These are phyloP conservation scores for Frieseomelitta varia DNA, from an alignment of 1,140 invertebrate species.

Conservation along the genomic window DNA sequence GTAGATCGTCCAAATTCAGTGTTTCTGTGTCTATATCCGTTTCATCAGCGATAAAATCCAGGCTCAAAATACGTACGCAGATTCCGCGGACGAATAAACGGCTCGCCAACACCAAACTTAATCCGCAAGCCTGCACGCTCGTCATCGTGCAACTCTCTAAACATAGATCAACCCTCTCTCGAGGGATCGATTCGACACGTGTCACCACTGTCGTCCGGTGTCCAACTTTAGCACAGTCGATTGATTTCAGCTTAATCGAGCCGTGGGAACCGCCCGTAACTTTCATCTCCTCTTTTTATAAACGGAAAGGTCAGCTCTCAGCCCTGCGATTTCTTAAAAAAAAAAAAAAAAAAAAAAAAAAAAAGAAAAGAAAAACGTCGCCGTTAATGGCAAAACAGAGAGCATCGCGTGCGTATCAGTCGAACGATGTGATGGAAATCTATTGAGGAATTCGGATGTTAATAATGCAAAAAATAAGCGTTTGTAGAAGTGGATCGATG, in stretches of 20 bases:
- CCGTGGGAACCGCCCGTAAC: conserved; percentile 29
- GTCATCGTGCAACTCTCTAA: conserved; percentile 22
- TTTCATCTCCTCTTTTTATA: conserved; percentile 45
- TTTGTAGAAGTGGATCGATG: too few relatives aligned
- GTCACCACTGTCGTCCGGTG: conserved; percentile 30
- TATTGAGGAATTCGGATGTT: too few relatives aligned
- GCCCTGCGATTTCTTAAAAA: background rate
- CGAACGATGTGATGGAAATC: too few relatives aligned
- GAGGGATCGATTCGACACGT: conserved; percentile 57
- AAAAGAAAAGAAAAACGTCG: background rate
- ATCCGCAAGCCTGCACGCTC: background rate
- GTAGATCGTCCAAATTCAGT: background rate
- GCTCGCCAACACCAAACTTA: background rate
- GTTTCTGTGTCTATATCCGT: background rate
- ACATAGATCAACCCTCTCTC: conserved; percentile 54
- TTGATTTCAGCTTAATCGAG: conserved; percentile 52
- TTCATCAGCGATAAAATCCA: background rate
- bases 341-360: too few relatives aligned
- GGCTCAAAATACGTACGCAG: background rate
- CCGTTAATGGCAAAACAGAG: background rate
- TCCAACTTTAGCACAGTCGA: conserved; percentile 55
- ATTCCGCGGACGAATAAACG: background rate
- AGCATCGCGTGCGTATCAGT: background rate
- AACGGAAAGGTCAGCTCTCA: conserved; percentile 51
- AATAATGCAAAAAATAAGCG: too few relatives aligned